Evolutionary conservation across 2,888 invertebrate species (phyloP).

Genomic region (Atethmia centrago): DNA sequence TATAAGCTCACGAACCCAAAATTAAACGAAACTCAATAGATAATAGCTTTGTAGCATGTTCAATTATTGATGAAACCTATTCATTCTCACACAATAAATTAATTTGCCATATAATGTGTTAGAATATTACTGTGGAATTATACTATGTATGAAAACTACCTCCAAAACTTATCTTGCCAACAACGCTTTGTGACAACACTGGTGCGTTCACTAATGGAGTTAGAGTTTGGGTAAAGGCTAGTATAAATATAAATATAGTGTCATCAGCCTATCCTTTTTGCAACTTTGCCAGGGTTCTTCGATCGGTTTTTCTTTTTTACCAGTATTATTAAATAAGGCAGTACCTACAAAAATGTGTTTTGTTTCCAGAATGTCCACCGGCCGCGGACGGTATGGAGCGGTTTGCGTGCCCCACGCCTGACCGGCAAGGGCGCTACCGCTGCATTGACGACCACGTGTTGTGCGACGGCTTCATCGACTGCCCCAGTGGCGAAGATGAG

Average conservation of each 20-base stretch:
- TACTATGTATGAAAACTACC: not conserved
- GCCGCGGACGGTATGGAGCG: conserved; percentile 98
- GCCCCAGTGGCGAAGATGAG: conserved; percentile 97
- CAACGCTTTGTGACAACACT: not conserved
- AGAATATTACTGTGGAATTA: conserved; percentile 4
- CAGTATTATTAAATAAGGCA: not conserved
- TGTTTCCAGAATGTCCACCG: conserved; percentile 96
- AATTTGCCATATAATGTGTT: not conserved
- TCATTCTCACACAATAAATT: conserved; percentile 22
- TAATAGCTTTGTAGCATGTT: conserved; percentile 38
- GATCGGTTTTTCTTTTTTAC: not conserved
- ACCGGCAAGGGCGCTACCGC: conserved; percentile 97
- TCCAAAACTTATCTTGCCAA: not conserved
- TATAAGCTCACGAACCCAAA: conserved; percentile 23
- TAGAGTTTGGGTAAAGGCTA: not conserved
- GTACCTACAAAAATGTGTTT: conserved; percentile 15
- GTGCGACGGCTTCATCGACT: conserved; percentile 98
- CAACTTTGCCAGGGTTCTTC: not conserved
- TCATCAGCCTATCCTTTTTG: not conserved
- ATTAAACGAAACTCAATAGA: conserved; percentile 20
- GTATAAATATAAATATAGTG: not conserved
- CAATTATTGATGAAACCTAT: conserved; percentile 24
- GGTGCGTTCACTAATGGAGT: not conserved
- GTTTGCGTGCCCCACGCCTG: conserved; percentile 98
- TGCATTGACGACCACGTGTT: conserved; percentile 99